Base-by-base conservation (phyloP, 2,888 invertebrate genomes). In the Apeira syringaria region DNA sequence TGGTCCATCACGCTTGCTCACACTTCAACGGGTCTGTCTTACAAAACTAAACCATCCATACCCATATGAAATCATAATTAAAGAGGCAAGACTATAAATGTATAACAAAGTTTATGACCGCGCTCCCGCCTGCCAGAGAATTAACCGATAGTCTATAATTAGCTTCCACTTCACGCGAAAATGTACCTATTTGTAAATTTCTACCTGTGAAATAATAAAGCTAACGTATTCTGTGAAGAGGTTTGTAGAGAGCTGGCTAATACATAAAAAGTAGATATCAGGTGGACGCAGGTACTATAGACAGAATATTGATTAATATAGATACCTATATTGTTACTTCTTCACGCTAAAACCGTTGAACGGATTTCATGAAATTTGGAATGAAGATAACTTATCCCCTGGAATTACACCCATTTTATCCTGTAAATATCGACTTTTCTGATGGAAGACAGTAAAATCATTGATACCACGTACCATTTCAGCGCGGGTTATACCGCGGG, bases 111-210 rank as follows among this genome's bases (percentile, higher is more conserved):
- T 33, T 45, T 39, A 38, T 20, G 20, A 31, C 25, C 24, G 28
- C 20, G 13, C 27, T 26, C 13, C 7, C 28, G 3, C 11, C 27
- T 25, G 2, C 24, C 27, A 22, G 22, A 7, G 20, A 47, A 38
- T 39, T 47, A 35, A 43, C 34, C 20, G 17, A 28, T 31, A 28
- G 25, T 45, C 35, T 45, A 45, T 39, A 45, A 39, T 35, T 35
- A 45, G 34, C 20, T 34, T 9, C 9, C 44, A 44, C 25, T 38
- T 44, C 37, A 10, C 33, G 27, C 17, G 33, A 34, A 44, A 44
- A n/a, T n/a, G n/a, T n/a, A n/a, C 38, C 9, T 44, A 37, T 36
- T 43, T 6, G 9, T 20, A 24, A 44, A 13, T 17, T 29, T 29
- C 33, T 33, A 27, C 35, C 35, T 33, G 34, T 25, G 13, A 2